phyloP scores from a whole-genome alignment of 35 echinoderm and acorn worm genomes.

The Eucidaris tribuloides region DNA sequence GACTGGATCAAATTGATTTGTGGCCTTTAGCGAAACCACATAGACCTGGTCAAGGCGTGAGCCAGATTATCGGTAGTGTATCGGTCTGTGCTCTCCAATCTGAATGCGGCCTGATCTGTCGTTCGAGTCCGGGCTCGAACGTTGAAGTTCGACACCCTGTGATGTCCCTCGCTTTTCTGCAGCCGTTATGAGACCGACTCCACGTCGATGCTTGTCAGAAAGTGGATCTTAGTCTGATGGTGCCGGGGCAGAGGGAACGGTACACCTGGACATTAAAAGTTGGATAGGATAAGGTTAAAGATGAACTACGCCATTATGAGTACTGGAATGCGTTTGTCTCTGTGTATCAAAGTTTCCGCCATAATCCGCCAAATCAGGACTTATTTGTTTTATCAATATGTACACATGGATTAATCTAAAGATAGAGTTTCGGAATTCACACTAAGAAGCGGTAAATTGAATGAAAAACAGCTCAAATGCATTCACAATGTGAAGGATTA shows the following conservation, averaged over 20 bases:
- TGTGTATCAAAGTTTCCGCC: too few species aligned
- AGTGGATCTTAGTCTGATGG: neutral
- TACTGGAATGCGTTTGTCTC: too few species aligned
- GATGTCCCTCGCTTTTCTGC: neutral
- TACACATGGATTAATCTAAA: too few species aligned
- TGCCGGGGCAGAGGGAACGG: neutral
- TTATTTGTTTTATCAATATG: too few species aligned
- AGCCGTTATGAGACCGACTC: neutral
- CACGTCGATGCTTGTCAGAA: neutral
- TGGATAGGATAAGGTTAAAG: too few species aligned
- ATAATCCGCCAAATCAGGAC: too few species aligned
- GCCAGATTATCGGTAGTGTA: neutral
- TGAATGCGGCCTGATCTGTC: neutral
- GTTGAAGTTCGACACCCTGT: neutral
- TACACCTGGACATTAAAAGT: neutral
- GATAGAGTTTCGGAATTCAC: too few species aligned
- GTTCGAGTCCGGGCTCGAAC: neutral
- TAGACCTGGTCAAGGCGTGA: neutral
- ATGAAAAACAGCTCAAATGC: too few species aligned
- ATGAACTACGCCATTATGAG: too few species aligned
- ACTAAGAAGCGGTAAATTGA: too few species aligned
- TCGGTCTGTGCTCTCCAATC: neutral
- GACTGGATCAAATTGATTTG: constrained; percentile 1
- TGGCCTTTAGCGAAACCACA: neutral
- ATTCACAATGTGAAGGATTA: too few species aligned